Evolutionary conservation across 2,113 vertebrate species (phyloP).

Genomic region (Erythrocercus mccallii): DNA sequence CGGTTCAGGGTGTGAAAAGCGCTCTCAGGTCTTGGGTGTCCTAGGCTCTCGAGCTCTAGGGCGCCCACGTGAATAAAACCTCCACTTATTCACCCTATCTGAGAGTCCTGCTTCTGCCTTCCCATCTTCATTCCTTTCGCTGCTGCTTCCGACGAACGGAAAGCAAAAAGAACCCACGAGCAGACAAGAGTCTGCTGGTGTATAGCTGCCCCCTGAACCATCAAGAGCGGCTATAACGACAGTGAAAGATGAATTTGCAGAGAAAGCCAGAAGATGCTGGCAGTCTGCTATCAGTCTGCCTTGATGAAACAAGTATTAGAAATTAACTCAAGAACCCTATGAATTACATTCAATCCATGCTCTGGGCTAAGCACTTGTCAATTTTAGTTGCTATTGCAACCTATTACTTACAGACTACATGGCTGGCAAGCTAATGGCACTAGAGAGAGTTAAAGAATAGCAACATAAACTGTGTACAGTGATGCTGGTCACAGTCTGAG

Average conservation of each 20-base stretch:
- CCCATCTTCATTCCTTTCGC: too few species aligned
- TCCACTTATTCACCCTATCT: too few species aligned
- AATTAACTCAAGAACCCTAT: constrained; percentile 81
- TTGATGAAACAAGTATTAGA: constrained; percentile 82
- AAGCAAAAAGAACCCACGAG: too few species aligned
- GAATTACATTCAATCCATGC: constrained; percentile 84
- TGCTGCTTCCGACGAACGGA: too few species aligned
- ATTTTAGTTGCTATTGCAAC: constrained; percentile 79
- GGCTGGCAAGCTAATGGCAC: constrained; percentile 78
- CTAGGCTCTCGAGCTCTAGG: too few species aligned
- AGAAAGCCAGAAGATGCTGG: constrained; percentile 71
- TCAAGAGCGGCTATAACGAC: too few species aligned
- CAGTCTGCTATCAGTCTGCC: constrained; percentile 74
- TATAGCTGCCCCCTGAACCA: too few species aligned
- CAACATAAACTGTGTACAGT: constrained; percentile 51
- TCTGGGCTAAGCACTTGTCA: constrained; percentile 84
- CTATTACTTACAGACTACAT: constrained; percentile 83
- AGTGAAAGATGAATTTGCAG: constrained; percentile 72
- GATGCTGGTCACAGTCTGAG: constrained; percentile 41
- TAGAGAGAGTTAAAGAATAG: constrained; percentile 64
- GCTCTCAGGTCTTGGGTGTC: too few species aligned
- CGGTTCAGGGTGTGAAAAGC: too few species aligned
- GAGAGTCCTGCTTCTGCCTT: too few species aligned
- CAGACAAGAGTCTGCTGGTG: too few species aligned
- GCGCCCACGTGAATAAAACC: too few species aligned